Conservation (phyloP, 2,113 vertebrate genomes). For the Columbina picui region DNA sequence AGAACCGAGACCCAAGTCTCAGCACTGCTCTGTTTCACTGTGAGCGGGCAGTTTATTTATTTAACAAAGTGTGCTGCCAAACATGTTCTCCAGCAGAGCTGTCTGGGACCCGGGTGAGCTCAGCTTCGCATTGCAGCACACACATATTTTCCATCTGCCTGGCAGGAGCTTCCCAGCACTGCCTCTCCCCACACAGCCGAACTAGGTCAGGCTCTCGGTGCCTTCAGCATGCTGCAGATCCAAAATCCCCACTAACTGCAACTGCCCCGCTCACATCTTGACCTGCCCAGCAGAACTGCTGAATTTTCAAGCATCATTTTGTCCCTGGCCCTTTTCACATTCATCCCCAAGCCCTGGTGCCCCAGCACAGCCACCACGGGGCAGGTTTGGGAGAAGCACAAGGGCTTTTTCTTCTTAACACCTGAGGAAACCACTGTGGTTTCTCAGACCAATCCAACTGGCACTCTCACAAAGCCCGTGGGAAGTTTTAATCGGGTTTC, state of each 20-base stretch:
- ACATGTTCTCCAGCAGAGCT: background rate
- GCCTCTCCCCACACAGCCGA: background rate
- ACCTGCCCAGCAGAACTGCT: background rate
- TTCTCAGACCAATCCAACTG: background rate
- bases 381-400: background rate
- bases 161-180: background rate
- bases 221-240: background rate
- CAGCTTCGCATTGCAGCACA: background rate
- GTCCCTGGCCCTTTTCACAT: accelerated
- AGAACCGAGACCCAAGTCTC: background rate
- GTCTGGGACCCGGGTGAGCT: background rate
- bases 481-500: background rate
- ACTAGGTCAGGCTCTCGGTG: background rate
- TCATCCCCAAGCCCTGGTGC: background rate
- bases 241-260: background rate
- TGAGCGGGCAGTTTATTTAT: background rate
- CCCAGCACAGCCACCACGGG: background rate
- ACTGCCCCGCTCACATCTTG: background rate
- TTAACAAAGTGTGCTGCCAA: conserved; percentile 18
- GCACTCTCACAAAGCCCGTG: accelerated
- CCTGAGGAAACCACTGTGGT: background rate
- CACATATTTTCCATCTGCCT: conserved; percentile 24
- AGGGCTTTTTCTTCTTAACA: background rate
- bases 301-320: background rate
- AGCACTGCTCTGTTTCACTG: background rate